Evolutionary conservation across 2,113 vertebrate species (phyloP).

Genomic region (Mirounga angustirostris): DNA sequence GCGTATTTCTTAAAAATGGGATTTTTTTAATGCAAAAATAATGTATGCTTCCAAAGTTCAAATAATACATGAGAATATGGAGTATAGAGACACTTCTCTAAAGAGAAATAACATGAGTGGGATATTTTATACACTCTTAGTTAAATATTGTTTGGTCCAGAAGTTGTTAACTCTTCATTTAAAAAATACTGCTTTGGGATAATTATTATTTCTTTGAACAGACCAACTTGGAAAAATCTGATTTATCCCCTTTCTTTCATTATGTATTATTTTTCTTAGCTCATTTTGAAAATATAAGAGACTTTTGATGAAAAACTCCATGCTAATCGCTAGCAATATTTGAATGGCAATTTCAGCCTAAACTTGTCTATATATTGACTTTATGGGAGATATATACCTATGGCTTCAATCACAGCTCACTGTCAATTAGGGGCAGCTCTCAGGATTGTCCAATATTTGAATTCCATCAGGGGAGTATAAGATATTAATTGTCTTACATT

Average conservation of each 20-base stretch:
- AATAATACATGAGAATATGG: background rate
- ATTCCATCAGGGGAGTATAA: background rate
- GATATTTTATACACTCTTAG: background rate
- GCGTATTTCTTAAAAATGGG: background rate
- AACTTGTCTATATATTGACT: background rate
- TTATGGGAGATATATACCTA: background rate
- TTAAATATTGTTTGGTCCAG: background rate
- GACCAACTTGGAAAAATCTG: background rate
- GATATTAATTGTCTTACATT: background rate
- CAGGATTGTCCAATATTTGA: background rate
- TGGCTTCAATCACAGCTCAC: background rate
- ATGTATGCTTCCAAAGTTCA: background rate
- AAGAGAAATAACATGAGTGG: background rate
- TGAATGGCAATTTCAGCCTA: background rate
- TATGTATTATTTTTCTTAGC: constrained; percentile 9
- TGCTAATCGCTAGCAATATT: background rate
- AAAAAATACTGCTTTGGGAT: background rate
- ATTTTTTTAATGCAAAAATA: background rate
- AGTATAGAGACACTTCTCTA: background rate
- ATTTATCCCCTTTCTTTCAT: background rate
- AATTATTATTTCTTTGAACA: background rate
- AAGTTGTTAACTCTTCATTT: background rate
- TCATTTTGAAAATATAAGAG: constrained; percentile 9
- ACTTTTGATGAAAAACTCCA: background rate
- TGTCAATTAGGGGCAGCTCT: background rate